Evolutionary conservation across 2,113 vertebrate species (phyloP), one percentile per base, ranked within the genome.

Genomic region (Sclerurus mexicanus): DNA sequence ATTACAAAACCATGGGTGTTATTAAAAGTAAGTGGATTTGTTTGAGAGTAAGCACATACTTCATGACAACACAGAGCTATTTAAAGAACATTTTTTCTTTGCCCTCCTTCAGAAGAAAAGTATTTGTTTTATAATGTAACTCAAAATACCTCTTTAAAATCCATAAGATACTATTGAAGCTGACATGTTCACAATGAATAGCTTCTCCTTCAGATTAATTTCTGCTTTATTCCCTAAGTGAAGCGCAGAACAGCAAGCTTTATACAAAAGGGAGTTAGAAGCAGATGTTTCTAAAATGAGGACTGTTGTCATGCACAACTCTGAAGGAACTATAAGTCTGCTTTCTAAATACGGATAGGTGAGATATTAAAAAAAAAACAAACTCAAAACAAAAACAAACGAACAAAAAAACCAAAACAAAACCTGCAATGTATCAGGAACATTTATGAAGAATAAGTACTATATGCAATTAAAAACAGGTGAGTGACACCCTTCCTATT

Each of bases 101-200:
- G 9, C 33, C 64, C 33, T 86, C 53, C 53, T 91, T 75, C 72
- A 92, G 35, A 92, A 68, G 58, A 56, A 56, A 4, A 39, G 21
- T 74, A 59, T 83, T 93, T 83, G 23, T 85, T 93, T 83, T 60
- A 74, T 63, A 83, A 81, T 39, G 56, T 31, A 73, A 16, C 53
- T 86, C 33, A 80, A 91, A 95, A 89, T 62, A 85, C 33, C 78
- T 69, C 59, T 94, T 89, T 74, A 67, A 94, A 93, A 73, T 63
- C 81, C 18, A 0, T 73, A 79, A 73, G 81, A 78, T 35, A 56
- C 55, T 83, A 35, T 67, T 52, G 59, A 87, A 83, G 50, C 12
- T 58, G 40, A 90, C 71, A 80, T 4, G 9, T 69, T 62, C 30
- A 30, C 8, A 2, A 71, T 77, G 39, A 88, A 91, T 80, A 77